Base-by-base conservation (phyloP, 2,113 vertebrate genomes). In the Phyllostomus discolor region DNA sequence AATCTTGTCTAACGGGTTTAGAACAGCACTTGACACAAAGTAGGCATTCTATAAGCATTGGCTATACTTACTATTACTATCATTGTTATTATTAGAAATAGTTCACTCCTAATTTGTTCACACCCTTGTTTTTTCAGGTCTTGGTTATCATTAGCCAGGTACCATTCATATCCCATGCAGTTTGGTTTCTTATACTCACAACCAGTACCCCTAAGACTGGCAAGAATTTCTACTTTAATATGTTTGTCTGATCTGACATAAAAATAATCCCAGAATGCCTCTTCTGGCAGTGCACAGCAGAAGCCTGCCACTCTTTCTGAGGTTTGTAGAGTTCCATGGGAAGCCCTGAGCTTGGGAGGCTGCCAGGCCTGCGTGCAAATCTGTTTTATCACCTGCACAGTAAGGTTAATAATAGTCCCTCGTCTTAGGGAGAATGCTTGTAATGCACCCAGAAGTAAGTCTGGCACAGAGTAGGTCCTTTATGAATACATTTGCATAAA, bases 161-260 rank as follows among this genome's bases (percentile, higher is more conserved):
- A 73, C 43, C 17, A 64, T 38, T 69, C 52, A 14, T 62, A 50
- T 82, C 15, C 48, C 24, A 91, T 19, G 52, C 1, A 35, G 9
- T 46, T 91, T 57, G 41, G 43, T 64, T 94, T 93, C 75, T 94
- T 79, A 83, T 76, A 54, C 72, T 54, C 73, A 67, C 28, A 89
- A 54, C 41, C 11, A 70, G 81, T 24, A 81, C n/a, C 64, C 75
- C 48, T 85, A 69, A 48, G 35, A 54, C 46, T 90, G 48, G 64
- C 48, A 92, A 38, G 33, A 89, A 83, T 88, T 91, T 91, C 64
- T 88, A n/a, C 95, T 92, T 81, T 81, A 80, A 64, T 80, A 79
- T 9, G 11, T 19, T 41, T 84, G 16, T 59, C 78, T 92, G 50
- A 46, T 31, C 62, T 76, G 41, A 73, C 46, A 38, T 52, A 48